Conservation (phyloP, 2,797 vertebrate species). For the Rhinatrema bivittatum region DNA sequence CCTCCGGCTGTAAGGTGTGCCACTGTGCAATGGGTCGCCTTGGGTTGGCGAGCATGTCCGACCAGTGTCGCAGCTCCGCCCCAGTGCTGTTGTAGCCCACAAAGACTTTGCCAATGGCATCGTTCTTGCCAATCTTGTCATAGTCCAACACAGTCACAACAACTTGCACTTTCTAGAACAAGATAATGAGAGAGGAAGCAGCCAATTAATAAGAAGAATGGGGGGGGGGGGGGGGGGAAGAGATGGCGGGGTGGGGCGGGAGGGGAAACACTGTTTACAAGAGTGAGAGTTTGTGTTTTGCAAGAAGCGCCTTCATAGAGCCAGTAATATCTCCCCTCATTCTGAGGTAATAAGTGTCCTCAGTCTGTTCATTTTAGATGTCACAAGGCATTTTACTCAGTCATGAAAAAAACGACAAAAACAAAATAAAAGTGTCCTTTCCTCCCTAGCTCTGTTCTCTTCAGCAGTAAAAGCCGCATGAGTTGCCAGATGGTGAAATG, state of each 20-base stretch:
- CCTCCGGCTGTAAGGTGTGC: conserved; percentile 94
- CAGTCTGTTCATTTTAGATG: background rate
- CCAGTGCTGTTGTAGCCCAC: conserved; percentile 97
- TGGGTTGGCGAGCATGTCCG: conserved; percentile 98
- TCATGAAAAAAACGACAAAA: background rate
- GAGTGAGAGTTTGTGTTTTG: accelerated
- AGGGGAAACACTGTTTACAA: accelerated
- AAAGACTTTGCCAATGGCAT: conserved; percentile 98
- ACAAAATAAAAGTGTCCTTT: too few relatives aligned
- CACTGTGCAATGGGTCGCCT: conserved; percentile 97
- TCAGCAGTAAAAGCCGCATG: too few relatives aligned
- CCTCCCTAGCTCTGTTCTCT: too few relatives aligned
- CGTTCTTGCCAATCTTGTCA: conserved; percentile 99
- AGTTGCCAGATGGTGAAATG: too few relatives aligned
- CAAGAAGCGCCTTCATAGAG: too few relatives aligned
- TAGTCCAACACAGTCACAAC: conserved; percentile 99
- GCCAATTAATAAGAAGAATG: background rate
- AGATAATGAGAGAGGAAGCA: conserved; percentile 1
- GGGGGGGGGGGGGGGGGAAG: too few relatives aligned
- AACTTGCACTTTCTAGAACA: conserved; percentile 93
- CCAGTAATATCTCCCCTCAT: background rate
- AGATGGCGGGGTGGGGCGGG: too few relatives aligned
- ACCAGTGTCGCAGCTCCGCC: conserved; percentile 97
- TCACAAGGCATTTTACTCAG: background rate
- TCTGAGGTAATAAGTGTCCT: background rate